A percentile compares a stretch with the other conserved stretches of the same genome.
These are phyloP conservation scores for Pantherophis guttatus DNA, from an alignment of 2,113 vertebrate species.

Conservation along the genomic window DNA sequence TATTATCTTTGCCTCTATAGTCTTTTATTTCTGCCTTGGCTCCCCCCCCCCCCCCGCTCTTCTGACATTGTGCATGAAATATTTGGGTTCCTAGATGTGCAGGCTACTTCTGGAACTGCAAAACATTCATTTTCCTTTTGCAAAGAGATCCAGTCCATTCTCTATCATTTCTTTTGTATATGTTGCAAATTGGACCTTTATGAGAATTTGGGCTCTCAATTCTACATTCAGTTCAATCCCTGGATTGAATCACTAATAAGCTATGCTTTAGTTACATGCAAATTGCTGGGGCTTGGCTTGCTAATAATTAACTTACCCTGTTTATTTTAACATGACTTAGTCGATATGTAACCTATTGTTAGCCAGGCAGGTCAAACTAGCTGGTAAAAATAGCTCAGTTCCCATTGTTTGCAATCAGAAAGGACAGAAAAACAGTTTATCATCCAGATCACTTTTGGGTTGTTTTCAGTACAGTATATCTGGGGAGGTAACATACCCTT, in stretches of 20 bases:
- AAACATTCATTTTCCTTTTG: not conserved
- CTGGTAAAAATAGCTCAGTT: not conserved
- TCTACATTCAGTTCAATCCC: not conserved
- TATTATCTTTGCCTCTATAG: not conserved
- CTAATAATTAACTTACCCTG: not conserved
- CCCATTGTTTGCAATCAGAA: not conserved
- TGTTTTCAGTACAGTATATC: not conserved
- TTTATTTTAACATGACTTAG: not conserved
- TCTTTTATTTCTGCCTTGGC: not conserved
- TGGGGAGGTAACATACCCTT: not conserved
- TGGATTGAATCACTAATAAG: not conserved
- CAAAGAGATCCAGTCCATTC: not conserved
- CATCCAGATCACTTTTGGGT: not conserved
- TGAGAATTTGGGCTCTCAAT: not conserved
- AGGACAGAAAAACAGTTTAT: not conserved
- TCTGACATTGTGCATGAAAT: not conserved
- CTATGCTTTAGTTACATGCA: not conserved
- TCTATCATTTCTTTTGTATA: not conserved
- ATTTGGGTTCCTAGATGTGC: not conserved
- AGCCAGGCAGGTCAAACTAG: not conserved
- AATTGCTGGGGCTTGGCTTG: not conserved
- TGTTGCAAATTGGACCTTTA: not conserved
- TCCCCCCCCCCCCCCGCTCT: fast-evolving
- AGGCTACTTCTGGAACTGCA: not conserved
- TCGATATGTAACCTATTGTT: not conserved